Evolutionary conservation across 2,888 invertebrate genomes (phyloP), one percentile per base, ranked within the genome.

Genomic region (Altica lythri): DNA sequence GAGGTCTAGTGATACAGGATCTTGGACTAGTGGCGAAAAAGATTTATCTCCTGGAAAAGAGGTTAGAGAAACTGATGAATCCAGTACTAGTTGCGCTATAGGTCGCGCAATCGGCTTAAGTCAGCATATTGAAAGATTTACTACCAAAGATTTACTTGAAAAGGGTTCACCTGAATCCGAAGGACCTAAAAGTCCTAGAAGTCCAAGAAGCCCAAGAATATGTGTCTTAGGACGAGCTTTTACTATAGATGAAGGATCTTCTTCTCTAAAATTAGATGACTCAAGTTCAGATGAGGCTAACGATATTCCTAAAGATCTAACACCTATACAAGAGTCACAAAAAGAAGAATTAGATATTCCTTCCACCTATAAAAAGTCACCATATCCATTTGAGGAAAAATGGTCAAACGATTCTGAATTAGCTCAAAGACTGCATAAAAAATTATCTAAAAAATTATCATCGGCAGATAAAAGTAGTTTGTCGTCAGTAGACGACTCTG

Each of bases 11-110:
- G 90, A 90, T 68, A 85, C 84, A 2, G 77, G 77, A 22, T 90
- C 90, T 0, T 90, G 89, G 88, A 89, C 89, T 0, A 88, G 87
- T 66, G 85, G 86, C n/a, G 88, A 88, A 70, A 86, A 86, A 72
- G 86, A 86, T 69, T 77, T 79, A 0, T 86, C 86, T 67, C 86
- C 86, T 66, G 85, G 86, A 44, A 56, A 78, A 67, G 48, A 77
- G 69, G 32, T 77, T 53, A 82, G 84, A 55, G 86, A 87, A 72
- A 86, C 86, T 13, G 88, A 88, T 58, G 88, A 88, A 70, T 88
- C 88, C 0, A 88, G 88, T 72, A 82, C 85, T 0, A 88, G 87
- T 72, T 90, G 90, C 71, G 89, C 90, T 0, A 89, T 90, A 65
- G 89, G 90, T 0, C 80, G 88, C 55, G 88, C 90, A 0, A 77